These are phyloP conservation scores for Mirza zaza DNA, from an alignment of 2,113 vertebrate genomes.

Conservation along the genomic window DNA sequence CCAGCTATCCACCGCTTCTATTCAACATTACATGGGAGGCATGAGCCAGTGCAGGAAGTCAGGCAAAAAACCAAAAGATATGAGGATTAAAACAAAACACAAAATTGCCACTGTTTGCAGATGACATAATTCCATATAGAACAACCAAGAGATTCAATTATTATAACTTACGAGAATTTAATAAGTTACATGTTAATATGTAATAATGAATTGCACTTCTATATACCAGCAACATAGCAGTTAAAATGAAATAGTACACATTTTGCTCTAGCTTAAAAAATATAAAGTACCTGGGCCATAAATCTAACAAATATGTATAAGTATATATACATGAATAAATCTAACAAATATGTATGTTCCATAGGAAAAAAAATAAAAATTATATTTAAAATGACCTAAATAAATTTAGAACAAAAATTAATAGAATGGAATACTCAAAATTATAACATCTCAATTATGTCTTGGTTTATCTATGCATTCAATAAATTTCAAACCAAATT, in stretches of 20 bases:
- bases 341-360: not conserved
- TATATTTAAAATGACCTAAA: not conserved
- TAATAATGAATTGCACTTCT: not conserved
- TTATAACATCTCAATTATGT: not conserved
- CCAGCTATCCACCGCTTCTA: not conserved
- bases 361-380: not conserved
- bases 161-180: not conserved
- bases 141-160: not conserved
- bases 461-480: not conserved
- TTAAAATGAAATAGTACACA: not conserved
- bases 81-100: not conserved
- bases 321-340: not conserved
- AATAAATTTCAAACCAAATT: conserved; percentile 12
- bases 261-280: not conserved
- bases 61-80: not conserved
- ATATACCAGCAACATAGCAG: not conserved
- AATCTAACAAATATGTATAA: not conserved
- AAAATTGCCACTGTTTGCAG: not conserved
- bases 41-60: not conserved
- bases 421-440: not conserved
- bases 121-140: not conserved
- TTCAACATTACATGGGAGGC: not conserved
- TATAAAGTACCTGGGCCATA: not conserved
- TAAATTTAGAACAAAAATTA: conserved; percentile 3
- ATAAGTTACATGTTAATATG: not conserved